Evolutionary conservation across 2,797 vertebrate species (phyloP), one percentile per base, ranked within the genome.

Genomic region (Carduelis carduelis): DNA sequence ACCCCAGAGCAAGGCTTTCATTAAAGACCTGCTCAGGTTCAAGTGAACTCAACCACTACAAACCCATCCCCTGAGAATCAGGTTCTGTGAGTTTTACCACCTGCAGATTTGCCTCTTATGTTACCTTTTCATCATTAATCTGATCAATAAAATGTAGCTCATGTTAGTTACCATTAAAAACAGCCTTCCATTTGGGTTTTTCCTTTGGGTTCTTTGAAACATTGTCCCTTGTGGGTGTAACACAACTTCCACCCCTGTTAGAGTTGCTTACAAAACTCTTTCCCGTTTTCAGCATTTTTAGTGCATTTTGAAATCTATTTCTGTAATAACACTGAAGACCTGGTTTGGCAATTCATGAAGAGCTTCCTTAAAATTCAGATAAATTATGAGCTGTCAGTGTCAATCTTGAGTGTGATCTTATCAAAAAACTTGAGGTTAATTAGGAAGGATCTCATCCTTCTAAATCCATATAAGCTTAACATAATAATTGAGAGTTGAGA

Each of bases 381-480:
- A 97, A 95, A 96, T 92, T 96, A 86, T 93, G 93, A 97, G 93
- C 86, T 95, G 92, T 89, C 83, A 94, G 50, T 96, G 95, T 96
- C 96, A 96, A 94, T 97, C 97, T 95, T 77, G 71, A 96, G 81
- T 91, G 86, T 95, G 96, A 97, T 94, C 89, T 96, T 96, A 94
- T 94, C 49, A 94, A 94, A 96, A 96, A 90, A 96, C 83, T 92
- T 92, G 93, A 95, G 92, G 90, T 96, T 97, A 97, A 97, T 98
- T 97, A 97, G 94, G 71, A 97, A 97, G 89, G 91, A 95, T 94
- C 79, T 91, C 94, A 92, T 96, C 83, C 72, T 97, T 97, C 94
- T 95, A 97, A 97, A 98, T 96, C 91, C 89, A 95, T 96, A 96
- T 95, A 95, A 94, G 86, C 92, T 97, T 96, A 97, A 96, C 83